These are phyloP conservation scores for Brachyptera putata DNA, from an alignment of 2,888 invertebrate genomes.

Conservation along the genomic window DNA sequence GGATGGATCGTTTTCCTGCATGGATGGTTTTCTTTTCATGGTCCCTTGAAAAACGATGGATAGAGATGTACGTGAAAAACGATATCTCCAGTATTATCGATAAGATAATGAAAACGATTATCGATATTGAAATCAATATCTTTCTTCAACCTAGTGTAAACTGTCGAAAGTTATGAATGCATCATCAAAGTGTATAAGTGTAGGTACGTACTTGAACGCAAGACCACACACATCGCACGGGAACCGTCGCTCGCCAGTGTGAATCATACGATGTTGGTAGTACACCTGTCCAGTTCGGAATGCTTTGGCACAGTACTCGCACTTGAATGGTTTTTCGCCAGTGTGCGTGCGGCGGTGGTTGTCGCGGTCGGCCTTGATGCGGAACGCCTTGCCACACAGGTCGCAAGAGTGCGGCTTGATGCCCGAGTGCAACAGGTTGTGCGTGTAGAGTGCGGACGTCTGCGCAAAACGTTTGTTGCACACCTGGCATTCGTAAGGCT, in stretches of 20 bases:
- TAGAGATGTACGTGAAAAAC: too few species aligned
- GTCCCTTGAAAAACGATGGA: too few species aligned
- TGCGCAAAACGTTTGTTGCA: conserved; percentile 33
- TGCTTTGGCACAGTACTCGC: conserved; percentile 32
- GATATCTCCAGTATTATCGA: too few species aligned
- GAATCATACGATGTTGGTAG: conserved; percentile 34
- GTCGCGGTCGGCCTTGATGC: conserved; percentile 31
- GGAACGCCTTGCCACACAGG: conserved; percentile 27
- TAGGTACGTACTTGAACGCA: too few species aligned
- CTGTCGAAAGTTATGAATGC: too few species aligned
- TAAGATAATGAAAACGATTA: too few species aligned
- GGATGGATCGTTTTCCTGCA: too few species aligned
- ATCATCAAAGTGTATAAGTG: too few species aligned
- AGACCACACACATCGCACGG: conserved; percentile 33
- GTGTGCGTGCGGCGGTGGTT: conserved; percentile 34
- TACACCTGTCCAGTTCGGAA: conserved; percentile 33
- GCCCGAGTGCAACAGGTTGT: conserved; percentile 33
- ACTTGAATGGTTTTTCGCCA: conserved; percentile 33
- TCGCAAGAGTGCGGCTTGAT: conserved; percentile 33
- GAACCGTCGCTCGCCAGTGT: conserved; percentile 33
- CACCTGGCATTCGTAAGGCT: conserved; percentile 31
- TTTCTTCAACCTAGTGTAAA: too few species aligned
- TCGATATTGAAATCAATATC: too few species aligned
- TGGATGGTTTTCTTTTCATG: too few species aligned
- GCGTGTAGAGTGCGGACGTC: conserved; percentile 32